phyloP scores from a whole-genome alignment of 2,113 vertebrate genomes.

The human (Homo sapiens) region GRCh38 chrX:30442001-30442500 shows the following conservation, averaged over 20 bases:
- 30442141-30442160: not conserved
- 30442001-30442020: not conserved
- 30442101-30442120: not conserved
- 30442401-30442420: not conserved
- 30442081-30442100: not conserved
- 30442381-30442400: not conserved
- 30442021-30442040: not conserved
- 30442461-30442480: not conserved
- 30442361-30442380: not conserved
- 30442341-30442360: not conserved
- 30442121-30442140: not conserved
- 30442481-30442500: not conserved
- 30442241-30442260: not conserved
- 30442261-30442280: not conserved
- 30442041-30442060: not conserved
- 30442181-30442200: not conserved
- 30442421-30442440: not conserved
- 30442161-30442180: not conserved
- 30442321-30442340: not conserved
- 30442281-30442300: not conserved
- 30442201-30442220: not conserved
- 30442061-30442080: not conserved
- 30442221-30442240: not conserved
- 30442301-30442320: not conserved
- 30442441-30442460: not conserved